Base-by-base conservation (phyloP, 2,888 invertebrate species). In the Lycophotia porphyrea region DNA sequence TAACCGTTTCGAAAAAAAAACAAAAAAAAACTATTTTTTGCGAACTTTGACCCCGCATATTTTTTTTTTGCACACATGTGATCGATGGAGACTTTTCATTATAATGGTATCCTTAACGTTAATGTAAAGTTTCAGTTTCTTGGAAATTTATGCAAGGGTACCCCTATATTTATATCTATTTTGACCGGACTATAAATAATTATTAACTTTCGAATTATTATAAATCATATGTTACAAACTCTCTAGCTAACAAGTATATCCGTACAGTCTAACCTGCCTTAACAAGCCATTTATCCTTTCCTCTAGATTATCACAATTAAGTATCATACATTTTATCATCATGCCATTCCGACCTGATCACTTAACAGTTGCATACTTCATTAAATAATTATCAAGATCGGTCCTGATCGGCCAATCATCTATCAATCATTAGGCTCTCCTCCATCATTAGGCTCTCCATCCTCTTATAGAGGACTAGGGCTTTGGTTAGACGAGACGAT, bases 301-400 rank as follows among this genome's bases (percentile, higher is more conserved):
- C 31, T 47, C 47, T n/a, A 83, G 73, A 86, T 85, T 76, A 82
- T 85, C 74, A 83, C 82, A 85, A 82, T 78, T 78, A 86, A 71
- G 27, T 65, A 73, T 82, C 71, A 85, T 77, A 82, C 86, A 77
- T 64, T 82, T 70, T 64, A 85, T 82, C 70, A 73, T 82, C 83
- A 49, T 76, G 58, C 67, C 82, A 82, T 82, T 67, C 84, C 78
- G 11, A 39, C 5, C 27, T 47, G 84, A 86, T 78, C 84, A 83
- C 73, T 68, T 76, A 74, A 83, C 84, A 83, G 86, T 78, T n/a
- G 80, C 66, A 79, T 72, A 88, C 78, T 88, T 83, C 81, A 88
- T 88, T 79, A 79, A 66, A 88, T 78, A 88, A 86, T 88, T 88
- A 86, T 74, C 84, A 61, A 77, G 88, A 86, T 86, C 83, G 84